phyloP scores from a whole-genome alignment of 2,888 invertebrate species.

The Eudasyphora cyanicolor region DNA sequence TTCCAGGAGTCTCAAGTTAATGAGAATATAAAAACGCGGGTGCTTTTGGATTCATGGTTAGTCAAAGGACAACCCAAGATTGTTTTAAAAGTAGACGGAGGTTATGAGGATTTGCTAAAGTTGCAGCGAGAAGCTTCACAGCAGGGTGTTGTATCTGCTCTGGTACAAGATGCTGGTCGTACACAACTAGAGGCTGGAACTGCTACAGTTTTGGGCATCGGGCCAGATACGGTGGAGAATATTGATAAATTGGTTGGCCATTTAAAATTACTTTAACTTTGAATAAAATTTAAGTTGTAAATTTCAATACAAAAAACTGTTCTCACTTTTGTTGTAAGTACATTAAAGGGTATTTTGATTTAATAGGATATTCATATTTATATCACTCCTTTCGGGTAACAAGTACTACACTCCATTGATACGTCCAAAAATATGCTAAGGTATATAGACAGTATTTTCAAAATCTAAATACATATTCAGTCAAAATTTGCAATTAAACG shows the following conservation, averaged over 20 bases:
- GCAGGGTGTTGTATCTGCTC: slow-evolving; percentile 81
- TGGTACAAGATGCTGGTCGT: slow-evolving; percentile 87
- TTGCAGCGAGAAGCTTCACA: slow-evolving; percentile 81
- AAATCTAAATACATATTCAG: no score
- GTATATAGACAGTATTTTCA: no score
- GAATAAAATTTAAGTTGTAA: neutral
- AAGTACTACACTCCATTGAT: no score
- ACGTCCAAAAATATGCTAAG: no score
- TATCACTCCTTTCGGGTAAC: no score
- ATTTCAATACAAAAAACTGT: no score
- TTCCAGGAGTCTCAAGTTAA: slow-evolving; percentile 81
- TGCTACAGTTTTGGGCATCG: slow-evolving; percentile 87
- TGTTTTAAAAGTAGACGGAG: slow-evolving; percentile 83
- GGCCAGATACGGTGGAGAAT: slow-evolving; percentile 83
- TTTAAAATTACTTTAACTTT: slow-evolving; percentile 82
- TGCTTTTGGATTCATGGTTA: slow-evolving; percentile 83
- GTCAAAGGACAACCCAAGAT: slow-evolving; percentile 87
- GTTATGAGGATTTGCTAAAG: slow-evolving; percentile 78
- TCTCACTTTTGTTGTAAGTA: no score
- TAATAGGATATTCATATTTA: no score
- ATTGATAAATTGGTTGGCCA: slow-evolving; percentile 84
- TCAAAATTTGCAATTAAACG: no score
- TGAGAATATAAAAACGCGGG: slow-evolving; percentile 58
- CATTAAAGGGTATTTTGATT: no score
- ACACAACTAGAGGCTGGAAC: slow-evolving; percentile 87